Base-by-base conservation (phyloP, 2,113 vertebrate species). In the Pardalotus punctatus region DNA sequence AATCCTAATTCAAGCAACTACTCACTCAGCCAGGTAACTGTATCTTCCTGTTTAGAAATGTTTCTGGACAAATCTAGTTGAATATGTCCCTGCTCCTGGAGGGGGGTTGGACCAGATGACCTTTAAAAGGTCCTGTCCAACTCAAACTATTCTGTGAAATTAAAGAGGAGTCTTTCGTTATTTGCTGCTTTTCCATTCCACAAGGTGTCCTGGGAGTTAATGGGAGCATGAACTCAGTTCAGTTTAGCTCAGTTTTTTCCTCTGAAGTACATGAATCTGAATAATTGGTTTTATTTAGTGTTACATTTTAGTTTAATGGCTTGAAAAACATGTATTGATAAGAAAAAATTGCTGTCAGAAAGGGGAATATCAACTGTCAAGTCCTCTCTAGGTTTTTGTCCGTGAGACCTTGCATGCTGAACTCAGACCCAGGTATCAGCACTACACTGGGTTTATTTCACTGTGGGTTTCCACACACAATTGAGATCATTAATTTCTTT, bases 161-260 rank as follows among this genome's bases (percentile, higher is more conserved):
- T 33, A 65, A 77, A 81, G 54, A 72, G 25, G 16, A 58, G 14
- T 58, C 43, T 57, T 61, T 40, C 16, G 57, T 35, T 60, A 51
- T 22, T 31, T 66, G 40, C 29, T 54, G 21, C 7, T 40, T 83
- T 91, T 62, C 43, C 35, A 15, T 79, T 91, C 35, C 43, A 76
- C 17, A n/a, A 53, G 31, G 14, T 3, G 0, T 38, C 35, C 33
- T 2, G 2, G 33, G 54, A 25, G 9, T 14, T 40, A 38, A 65
- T 17, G 28, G 36, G 36, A 83, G 33, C 35, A 36, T 10, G 8
- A 20, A 58, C 33, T 36, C 61, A 31, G 31, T 21, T 48, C 51
- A 35, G 20, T 7, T 57, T 48, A 57, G 20, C 35, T 35, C 53
- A 50, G 17, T 24, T 69, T 40, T 45, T 88, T 66, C 25, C 47